Conservation (phyloP, 1,140 invertebrate genomes). For the Drosophila persimilis region DNA sequence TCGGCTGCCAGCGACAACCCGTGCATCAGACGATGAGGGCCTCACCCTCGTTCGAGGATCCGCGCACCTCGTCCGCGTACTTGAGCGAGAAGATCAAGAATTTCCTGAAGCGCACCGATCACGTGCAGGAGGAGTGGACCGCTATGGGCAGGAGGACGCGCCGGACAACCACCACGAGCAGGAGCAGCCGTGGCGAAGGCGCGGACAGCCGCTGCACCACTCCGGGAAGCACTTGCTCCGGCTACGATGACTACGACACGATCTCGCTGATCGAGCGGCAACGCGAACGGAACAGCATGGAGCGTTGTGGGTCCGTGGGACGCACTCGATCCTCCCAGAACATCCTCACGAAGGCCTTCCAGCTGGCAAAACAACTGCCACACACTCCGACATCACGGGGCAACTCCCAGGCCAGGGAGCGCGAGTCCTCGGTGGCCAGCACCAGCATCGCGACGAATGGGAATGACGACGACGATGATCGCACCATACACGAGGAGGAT, state of each 20-base stretch:
- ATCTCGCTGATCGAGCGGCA: slow-evolving; percentile 80
- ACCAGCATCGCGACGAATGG: slow-evolving; percentile 33
- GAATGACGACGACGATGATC: slow-evolving; percentile 67
- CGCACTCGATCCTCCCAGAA: slow-evolving; percentile 90
- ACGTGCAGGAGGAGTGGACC: slow-evolving; percentile 93
- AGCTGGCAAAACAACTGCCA: slow-evolving; percentile 86
- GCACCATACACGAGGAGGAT: slow-evolving; percentile 78
- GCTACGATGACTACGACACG: slow-evolving; percentile 76
- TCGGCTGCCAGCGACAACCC: slow-evolving; percentile 88
- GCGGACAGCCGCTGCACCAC: slow-evolving; percentile 67
- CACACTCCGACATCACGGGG: slow-evolving; percentile 73
- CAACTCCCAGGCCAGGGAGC: slow-evolving; percentile 84
- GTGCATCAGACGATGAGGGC: slow-evolving; percentile 88
- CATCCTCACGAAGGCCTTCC: slow-evolving; percentile 91
- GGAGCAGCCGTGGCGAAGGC: slow-evolving; percentile 53
- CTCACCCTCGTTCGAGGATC: slow-evolving; percentile 88
- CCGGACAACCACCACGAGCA: slow-evolving; percentile 53
- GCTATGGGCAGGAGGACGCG: slow-evolving; percentile 81
- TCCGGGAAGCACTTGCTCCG: slow-evolving; percentile 57
- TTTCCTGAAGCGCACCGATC: slow-evolving; percentile 91
- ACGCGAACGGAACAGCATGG: slow-evolving; percentile 71
- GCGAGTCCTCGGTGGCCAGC: slow-evolving; percentile 81
- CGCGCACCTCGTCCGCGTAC: slow-evolving; percentile 89
- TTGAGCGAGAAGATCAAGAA: slow-evolving; percentile 90
- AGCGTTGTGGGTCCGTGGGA: slow-evolving; percentile 83